Conservation (phyloP, 1,140 invertebrate species). For the Bombus impatiens region DNA sequence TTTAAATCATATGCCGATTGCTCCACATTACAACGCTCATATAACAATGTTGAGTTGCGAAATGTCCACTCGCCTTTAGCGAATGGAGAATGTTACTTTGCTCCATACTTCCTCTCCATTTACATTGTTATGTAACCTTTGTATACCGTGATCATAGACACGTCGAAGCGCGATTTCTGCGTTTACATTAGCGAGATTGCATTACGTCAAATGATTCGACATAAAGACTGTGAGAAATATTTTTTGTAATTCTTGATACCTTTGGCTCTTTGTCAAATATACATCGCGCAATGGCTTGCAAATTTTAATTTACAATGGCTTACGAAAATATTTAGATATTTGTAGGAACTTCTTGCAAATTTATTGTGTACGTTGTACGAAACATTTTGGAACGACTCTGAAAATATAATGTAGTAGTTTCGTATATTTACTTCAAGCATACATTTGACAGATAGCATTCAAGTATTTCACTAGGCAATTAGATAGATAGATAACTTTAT, state of each 20-base stretch:
- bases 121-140: slow-evolving; percentile 30
- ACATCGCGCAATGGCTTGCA: background rate
- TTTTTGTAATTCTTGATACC: no score
- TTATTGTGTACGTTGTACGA: no score
- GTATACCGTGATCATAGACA: no score
- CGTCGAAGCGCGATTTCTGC: background rate
- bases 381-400: no score
- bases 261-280: background rate
- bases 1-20: slow-evolving; percentile 22
- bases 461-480: no score
- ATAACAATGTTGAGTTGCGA: background rate
- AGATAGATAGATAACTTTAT: no score
- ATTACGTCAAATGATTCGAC: background rate
- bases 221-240: background rate
- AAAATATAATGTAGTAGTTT: no score
- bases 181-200: background rate
- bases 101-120: background rate
- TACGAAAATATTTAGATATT: background rate
- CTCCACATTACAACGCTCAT: slow-evolving; percentile 18
- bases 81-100: slow-evolving; percentile 19
- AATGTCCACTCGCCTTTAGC: background rate
- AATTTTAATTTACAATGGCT: background rate
- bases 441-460: no score
- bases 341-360: background rate
- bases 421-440: no score